These are phyloP conservation scores for Sebastes alutus DNA, from an alignment of 2,797 vertebrate genomes.

Conservation along the genomic window DNA sequence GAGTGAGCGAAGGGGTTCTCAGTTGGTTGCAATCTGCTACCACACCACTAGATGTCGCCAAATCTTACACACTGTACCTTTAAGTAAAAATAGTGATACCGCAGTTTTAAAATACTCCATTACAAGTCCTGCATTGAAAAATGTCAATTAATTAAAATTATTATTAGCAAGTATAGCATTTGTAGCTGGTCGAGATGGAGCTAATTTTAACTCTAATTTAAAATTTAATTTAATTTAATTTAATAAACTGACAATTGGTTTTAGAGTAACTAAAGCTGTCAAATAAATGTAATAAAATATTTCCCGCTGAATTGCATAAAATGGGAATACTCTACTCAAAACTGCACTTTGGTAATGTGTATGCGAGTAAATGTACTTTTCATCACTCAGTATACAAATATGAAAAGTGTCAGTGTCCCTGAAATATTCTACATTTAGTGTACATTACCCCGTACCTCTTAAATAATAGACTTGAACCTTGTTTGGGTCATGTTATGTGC, in stretches of 20 bases:
- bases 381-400: neutral
- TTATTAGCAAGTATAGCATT: too few relatives aligned
- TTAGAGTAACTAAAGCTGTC: neutral
- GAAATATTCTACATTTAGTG: neutral
- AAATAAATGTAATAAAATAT: neutral
- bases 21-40: too few relatives aligned
- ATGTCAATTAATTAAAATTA: neutral
- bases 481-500: neutral
- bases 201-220: neutral
- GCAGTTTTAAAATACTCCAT: neutral
- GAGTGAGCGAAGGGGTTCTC: fast-evolving
- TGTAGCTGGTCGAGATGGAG: too few relatives aligned
- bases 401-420: neutral
- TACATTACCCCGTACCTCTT: neutral
- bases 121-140: neutral
- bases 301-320: neutral
- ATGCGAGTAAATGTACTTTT: neutral
- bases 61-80: too few relatives aligned
- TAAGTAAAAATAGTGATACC: neutral
- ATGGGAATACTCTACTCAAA: neutral
- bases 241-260: neutral
- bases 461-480: neutral
- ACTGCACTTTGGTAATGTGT: neutral
- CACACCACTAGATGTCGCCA: too few relatives aligned
- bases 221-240: too few relatives aligned